phyloP scores from a whole-genome alignment of 2,888 invertebrate genomes.

The Lasioglossum malachurum region DNA sequence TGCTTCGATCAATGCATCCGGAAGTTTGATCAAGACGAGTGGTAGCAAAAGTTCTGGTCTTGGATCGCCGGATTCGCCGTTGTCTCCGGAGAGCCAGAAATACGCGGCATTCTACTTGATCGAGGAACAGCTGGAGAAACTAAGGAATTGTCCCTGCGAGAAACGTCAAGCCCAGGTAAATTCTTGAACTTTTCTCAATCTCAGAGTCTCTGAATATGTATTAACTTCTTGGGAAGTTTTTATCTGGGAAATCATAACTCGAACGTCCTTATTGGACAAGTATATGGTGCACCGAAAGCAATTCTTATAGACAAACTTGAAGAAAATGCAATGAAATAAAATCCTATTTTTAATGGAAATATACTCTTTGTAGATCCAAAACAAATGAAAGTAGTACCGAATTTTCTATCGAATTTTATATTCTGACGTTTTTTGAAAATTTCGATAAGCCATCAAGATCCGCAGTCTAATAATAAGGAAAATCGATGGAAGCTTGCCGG shows the following conservation, averaged over 20 bases:
- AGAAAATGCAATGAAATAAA: too few species aligned
- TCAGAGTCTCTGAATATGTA: not conserved
- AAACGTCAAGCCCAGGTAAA: conserved; percentile 81
- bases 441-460: too few species aligned
- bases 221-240: not conserved
- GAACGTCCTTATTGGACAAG: too few species aligned
- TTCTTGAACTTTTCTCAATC: not conserved
- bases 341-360: too few species aligned
- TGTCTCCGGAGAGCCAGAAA: conserved; percentile 79
- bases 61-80: conserved; percentile 76
- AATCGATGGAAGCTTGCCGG: conserved; percentile 20
- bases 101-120: conserved; percentile 79
- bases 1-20: conserved; percentile 31
- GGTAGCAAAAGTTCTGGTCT: conserved; percentile 79
- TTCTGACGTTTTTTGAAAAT: too few species aligned
- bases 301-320: not conserved
- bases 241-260: not conserved
- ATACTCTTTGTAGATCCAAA: too few species aligned
- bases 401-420: too few species aligned
- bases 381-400: too few species aligned
- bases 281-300: not conserved
- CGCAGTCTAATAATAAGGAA: not conserved
- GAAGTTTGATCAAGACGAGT: conserved; percentile 68
- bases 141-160: conserved; percentile 80
- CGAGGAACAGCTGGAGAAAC: conserved; percentile 77